These are phyloP conservation scores for Bimastos eiseni DNA, from an alignment of 2,888 invertebrate species.

Conservation along the genomic window DNA sequence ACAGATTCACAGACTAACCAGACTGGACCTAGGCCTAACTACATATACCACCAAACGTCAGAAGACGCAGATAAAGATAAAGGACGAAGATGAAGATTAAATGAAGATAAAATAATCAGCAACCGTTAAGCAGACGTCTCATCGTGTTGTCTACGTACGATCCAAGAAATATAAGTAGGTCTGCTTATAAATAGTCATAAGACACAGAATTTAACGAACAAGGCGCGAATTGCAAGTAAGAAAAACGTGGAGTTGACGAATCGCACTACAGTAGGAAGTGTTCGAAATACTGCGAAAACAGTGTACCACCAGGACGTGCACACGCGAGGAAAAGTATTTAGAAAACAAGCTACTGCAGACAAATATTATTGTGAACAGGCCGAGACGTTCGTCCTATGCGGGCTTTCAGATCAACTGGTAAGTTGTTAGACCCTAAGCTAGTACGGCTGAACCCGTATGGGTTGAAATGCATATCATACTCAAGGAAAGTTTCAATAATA, in stretches of 20 bases:
- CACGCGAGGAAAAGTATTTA: not conserved
- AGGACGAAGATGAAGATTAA: too few relatives aligned
- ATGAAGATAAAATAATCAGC: too few relatives aligned
- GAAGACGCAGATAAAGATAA: too few relatives aligned
- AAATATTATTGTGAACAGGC: too few relatives aligned
- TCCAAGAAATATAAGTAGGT: too few relatives aligned
- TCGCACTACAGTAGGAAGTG: not conserved
- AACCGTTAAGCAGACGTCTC: too few relatives aligned
- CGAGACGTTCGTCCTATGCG: not conserved
- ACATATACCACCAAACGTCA: too few relatives aligned
- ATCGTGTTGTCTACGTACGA: not conserved
- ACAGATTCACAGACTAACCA: too few relatives aligned
- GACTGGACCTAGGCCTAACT: too few relatives aligned
- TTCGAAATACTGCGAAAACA: not conserved
- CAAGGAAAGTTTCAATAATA: not conserved
- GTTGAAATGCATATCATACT: not conserved
- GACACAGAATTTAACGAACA: not conserved
- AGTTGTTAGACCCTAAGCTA: too few relatives aligned
- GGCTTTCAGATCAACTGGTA: not conserved
- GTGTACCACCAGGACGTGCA: not conserved
- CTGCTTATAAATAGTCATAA: not conserved
- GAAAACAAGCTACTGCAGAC: not conserved
- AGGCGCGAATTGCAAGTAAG: not conserved
- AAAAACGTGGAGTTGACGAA: not conserved
- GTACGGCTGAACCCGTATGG: not conserved